Percentiles rank a stretch among this genome's conserved stretches.
phyloP scores from a whole-genome alignment of 1,140 invertebrate genomes.

The Dendroctonus valens region DNA sequence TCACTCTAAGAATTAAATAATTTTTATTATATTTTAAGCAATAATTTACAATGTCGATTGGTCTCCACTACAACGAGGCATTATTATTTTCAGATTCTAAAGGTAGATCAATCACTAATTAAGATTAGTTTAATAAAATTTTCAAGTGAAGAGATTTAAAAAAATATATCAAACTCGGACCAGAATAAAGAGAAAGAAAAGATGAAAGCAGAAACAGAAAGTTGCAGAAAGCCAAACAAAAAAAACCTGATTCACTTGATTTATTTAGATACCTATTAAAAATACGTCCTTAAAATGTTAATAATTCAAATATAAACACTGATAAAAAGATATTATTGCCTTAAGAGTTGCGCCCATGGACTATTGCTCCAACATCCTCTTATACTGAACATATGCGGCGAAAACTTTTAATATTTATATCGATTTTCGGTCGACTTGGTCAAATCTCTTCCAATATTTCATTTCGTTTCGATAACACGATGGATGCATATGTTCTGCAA shows the following conservation, averaged over 20 bases:
- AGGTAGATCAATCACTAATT: no score
- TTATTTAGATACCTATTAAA: no score
- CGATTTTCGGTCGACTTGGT: background rate
- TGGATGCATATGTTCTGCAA: background rate
- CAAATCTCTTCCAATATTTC: slow-evolving; percentile 1
- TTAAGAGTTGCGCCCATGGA: background rate
- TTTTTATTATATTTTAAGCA: background rate
- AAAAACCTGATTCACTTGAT: no score
- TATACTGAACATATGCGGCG: background rate
- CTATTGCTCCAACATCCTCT: background rate
- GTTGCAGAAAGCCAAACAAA: no score
- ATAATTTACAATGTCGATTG: background rate
- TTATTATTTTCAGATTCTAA: background rate
- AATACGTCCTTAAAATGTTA: no score
- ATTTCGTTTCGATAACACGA: background rate
- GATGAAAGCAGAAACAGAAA: no score
- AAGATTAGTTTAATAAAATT: no score
- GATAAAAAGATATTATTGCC: background rate
- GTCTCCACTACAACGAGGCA: background rate
- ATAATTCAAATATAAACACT: no score
- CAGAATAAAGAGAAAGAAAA: no score
- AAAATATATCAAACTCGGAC: no score
- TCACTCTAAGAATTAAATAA: background rate
- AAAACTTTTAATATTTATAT: slow-evolving; percentile 3
- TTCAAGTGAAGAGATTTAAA: no score